phyloP scores from a whole-genome alignment of 2,888 invertebrate species.

The Bimastos eiseni region DNA sequence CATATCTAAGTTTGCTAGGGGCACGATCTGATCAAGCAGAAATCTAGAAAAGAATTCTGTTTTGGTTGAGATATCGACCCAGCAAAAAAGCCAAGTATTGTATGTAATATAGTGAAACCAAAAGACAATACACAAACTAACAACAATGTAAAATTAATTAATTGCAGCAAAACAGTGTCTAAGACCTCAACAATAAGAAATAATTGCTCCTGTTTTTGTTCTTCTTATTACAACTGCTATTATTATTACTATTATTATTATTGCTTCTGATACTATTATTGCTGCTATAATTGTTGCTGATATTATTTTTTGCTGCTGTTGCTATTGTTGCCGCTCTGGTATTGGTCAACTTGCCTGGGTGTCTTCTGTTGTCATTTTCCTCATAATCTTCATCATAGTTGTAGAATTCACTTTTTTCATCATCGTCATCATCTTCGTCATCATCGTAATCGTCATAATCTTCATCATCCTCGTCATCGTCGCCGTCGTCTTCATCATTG shows the following conservation, averaged over 20 bases:
- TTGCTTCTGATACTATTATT: neutral
- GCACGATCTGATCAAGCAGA: too few species aligned
- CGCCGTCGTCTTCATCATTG: neutral
- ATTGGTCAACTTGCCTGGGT: neutral
- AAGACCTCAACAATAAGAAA: neutral
- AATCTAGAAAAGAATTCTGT: too few species aligned
- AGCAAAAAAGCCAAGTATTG: neutral
- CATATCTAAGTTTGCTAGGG: too few species aligned
- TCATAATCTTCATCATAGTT: slow-evolving; percentile 21
- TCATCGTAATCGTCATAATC: neutral
- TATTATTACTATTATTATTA: neutral
- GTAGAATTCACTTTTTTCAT: neutral
- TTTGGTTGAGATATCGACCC: neutral
- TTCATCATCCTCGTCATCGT: neutral
- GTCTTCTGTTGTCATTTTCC: neutral
- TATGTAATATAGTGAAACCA: too few species aligned
- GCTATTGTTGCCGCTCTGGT: neutral
- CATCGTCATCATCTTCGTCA: neutral
- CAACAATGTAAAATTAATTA: too few species aligned
- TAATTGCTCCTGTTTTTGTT: neutral
- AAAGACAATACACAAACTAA: too few species aligned
- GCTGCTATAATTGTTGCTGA: neutral
- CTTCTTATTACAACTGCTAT: neutral
- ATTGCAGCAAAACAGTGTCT: too few species aligned
- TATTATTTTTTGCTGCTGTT: neutral